Conservation (phyloP, 2,888 invertebrate species). For the Scaptomyza cyrtandrae region DNA sequence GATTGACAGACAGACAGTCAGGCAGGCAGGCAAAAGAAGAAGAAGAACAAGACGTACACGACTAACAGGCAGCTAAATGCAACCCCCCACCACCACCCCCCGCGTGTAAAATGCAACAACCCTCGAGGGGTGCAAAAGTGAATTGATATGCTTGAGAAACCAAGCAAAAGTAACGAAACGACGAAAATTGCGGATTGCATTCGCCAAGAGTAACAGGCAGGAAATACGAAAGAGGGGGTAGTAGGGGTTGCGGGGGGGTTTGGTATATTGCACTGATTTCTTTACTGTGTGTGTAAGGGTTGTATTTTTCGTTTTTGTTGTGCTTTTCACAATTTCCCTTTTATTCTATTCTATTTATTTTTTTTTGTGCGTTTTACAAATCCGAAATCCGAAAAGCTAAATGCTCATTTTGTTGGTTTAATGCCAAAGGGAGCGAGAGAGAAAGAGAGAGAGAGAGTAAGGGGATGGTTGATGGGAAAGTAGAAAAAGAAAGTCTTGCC, state of each 20-base stretch:
- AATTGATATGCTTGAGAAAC: slow-evolving; percentile 82
- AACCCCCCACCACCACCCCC: slow-evolving; percentile 7
- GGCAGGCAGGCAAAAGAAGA: slow-evolving; percentile 4
- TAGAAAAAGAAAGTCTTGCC: slow-evolving; percentile 16
- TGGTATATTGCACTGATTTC: slow-evolving; percentile 53
- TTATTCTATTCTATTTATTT: too few relatives aligned
- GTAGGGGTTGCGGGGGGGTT: neutral
- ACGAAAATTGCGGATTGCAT: slow-evolving; percentile 64
- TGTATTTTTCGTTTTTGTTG: slow-evolving; percentile 37
- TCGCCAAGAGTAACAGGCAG: slow-evolving; percentile 14
- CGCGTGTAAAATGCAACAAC: slow-evolving; percentile 15
- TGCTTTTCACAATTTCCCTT: slow-evolving; percentile 45
- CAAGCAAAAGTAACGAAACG: slow-evolving; percentile 74
- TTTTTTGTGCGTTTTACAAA: slow-evolving; percentile 46
- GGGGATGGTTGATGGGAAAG: slow-evolving; percentile 1
- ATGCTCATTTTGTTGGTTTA: slow-evolving; percentile 75
- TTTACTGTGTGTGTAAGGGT: slow-evolving; percentile 41
- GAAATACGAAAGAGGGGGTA: neutral
- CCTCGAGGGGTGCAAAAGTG: slow-evolving; percentile 66
- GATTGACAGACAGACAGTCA: slow-evolving; percentile 33
- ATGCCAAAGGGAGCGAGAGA: neutral
- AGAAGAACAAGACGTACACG: slow-evolving; percentile 5
- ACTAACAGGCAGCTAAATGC: slow-evolving; percentile 39
- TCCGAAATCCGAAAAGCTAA: slow-evolving; percentile 65
- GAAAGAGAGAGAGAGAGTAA: too few relatives aligned